Percentiles rank a stretch among this genome's conserved stretches.
These are phyloP conservation scores for Adelosebastes latens DNA, from an alignment of 2,797 vertebrate genomes.

Conservation along the genomic window DNA sequence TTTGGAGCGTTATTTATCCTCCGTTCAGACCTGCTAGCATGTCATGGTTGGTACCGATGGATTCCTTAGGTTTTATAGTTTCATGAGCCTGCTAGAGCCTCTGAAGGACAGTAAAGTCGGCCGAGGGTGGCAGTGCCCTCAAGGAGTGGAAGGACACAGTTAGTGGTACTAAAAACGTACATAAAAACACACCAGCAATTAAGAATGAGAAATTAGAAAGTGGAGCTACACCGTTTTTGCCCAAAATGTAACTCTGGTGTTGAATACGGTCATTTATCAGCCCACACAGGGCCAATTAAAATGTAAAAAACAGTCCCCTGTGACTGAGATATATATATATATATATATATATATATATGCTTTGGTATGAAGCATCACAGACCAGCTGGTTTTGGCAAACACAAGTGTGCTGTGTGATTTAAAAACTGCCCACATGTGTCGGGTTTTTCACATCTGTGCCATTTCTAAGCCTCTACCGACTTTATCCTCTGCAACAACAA, in stretches of 20 bases:
- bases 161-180: background rate
- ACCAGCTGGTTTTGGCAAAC: slow-evolving; percentile 19
- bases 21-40: too few relatives aligned
- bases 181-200: background rate
- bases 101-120: too few relatives aligned
- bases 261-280: background rate
- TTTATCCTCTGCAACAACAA: background rate
- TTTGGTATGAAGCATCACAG: slow-evolving; percentile 15
- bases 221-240: background rate
- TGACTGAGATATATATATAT: slow-evolving; percentile 7
- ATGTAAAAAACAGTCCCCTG: background rate
- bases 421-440: slow-evolving; percentile 1
- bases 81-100: too few relatives aligned
- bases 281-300: slow-evolving; percentile 10
- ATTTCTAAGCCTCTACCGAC: background rate
- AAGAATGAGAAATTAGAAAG: slow-evolving; percentile 5
- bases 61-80: too few relatives aligned
- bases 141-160: background rate
- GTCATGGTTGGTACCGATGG: too few relatives aligned
- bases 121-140: too few relatives aligned
- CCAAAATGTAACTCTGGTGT: background rate
- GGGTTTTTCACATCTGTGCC: slow-evolving; percentile 19
- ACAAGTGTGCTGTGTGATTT: slow-evolving; percentile 9
- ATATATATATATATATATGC: background rate
- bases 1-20: too few relatives aligned